phyloP scores from a whole-genome alignment of 2,113 vertebrate genomes.

The Phyllostomus discolor region DNA sequence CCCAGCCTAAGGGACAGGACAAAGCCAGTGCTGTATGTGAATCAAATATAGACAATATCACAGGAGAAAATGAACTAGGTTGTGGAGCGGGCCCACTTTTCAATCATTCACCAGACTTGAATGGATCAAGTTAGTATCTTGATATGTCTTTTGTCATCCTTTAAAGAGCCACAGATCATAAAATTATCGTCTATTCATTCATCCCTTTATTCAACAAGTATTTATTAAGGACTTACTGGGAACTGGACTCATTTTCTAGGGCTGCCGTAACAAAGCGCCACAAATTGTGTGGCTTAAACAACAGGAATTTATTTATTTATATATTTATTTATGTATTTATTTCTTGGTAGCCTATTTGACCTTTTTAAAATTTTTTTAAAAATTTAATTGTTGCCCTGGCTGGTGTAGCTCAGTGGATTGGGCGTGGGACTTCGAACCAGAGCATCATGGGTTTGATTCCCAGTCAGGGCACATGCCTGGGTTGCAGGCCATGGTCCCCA shows the following conservation, averaged over 20 bases:
- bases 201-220: neutral
- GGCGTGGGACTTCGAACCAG: too few relatives aligned
- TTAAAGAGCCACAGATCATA: neutral
- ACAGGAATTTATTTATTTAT: neutral
- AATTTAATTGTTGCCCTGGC: too few relatives aligned
- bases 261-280: neutral
- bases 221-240: neutral
- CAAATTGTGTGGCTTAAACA: neutral
- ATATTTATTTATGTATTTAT: too few relatives aligned
- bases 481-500: too few relatives aligned
- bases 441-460: too few relatives aligned
- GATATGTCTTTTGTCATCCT: neutral
- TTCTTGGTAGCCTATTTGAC: too few relatives aligned
- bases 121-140: neutral
- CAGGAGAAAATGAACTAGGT: neutral
- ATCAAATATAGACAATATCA: neutral
- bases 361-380: too few relatives aligned
- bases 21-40: neutral
- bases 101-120: neutral
- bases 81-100: neutral
- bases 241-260: neutral
- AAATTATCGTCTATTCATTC: neutral
- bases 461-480: too few relatives aligned
- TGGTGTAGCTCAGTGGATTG: too few relatives aligned
- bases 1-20: neutral